Evolutionary conservation across 2,113 vertebrate species (phyloP).

Genomic region (Lophius piscatorius): DNA sequence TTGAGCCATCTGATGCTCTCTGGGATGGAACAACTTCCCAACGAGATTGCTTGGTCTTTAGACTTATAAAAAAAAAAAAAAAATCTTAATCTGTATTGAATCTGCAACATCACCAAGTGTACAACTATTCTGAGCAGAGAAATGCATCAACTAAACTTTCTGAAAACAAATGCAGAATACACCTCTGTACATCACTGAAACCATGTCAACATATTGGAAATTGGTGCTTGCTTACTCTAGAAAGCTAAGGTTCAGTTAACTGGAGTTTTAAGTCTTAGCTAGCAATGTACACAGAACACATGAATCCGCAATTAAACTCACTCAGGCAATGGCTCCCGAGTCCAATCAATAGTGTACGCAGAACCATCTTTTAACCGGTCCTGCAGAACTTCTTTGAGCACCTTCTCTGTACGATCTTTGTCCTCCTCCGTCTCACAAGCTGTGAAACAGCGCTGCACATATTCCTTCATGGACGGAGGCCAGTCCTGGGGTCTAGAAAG

Average conservation of each 20-base stretch:
- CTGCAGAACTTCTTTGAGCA: conserved; percentile 91
- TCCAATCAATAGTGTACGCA: conserved; percentile 93
- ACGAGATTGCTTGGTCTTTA: conserved; percentile 84
- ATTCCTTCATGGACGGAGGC: conserved; percentile 94
- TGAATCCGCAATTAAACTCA: conserved; percentile 48
- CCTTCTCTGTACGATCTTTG: conserved; percentile 91
- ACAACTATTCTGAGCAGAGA: not conserved
- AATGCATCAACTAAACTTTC: not conserved
- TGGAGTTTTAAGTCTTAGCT: not conserved
- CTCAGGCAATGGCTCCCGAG: conserved; percentile 87
- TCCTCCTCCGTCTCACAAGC: conserved; percentile 92
- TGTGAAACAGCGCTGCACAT: conserved; percentile 92
- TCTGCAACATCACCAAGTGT: not conserved
- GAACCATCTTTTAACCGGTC: conserved; percentile 91
- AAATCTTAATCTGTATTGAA: not conserved
- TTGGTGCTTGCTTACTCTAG: too few species aligned
- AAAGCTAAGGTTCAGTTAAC: not conserved
- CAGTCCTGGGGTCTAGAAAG: conserved; percentile 87
- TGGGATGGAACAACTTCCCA: conserved; percentile 84
- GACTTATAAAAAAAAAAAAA: conserved; percentile 49
- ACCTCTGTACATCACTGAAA: too few species aligned
- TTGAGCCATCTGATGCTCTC: conserved; percentile 67
- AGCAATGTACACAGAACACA: not conserved
- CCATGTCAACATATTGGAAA: too few species aligned
- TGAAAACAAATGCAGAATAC: not conserved